A percentile compares a stretch with the other conserved stretches of the same genome.
phyloP scores from a whole-genome alignment of 1,140 invertebrate species.

The Latrodectus geometricus region DNA sequence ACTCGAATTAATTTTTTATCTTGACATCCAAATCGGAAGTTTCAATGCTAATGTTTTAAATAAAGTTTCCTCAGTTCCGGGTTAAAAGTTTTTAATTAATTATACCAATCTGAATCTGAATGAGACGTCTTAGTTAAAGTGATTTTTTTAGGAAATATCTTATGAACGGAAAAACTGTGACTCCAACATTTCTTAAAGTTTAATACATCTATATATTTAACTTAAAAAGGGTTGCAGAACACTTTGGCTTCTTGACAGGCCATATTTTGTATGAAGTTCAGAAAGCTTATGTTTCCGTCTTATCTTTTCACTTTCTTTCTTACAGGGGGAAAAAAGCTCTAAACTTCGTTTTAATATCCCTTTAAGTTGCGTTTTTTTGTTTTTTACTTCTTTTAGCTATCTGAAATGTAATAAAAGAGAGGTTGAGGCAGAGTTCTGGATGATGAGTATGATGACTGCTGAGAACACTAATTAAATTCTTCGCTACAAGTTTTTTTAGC shows the following conservation, averaged over 20 bases:
- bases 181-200: slow-evolving; percentile 11
- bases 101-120: slow-evolving; percentile 47
- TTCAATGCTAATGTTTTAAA: slow-evolving; percentile 6
- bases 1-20: background rate
- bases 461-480: slow-evolving; percentile 46
- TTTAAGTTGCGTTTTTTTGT: background rate
- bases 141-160: slow-evolving; percentile 34
- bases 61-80: background rate
- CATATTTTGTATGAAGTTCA: slow-evolving; percentile 51
- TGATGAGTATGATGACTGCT: background rate
- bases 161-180: background rate
- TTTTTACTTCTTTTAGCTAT: slow-evolving; percentile 38
- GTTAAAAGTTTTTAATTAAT: slow-evolving; percentile 53
- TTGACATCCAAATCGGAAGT: slow-evolving; percentile 8
- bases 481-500: background rate
- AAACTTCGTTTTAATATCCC: slow-evolving; percentile 56
- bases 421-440: background rate
- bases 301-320: background rate
- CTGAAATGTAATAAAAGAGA: slow-evolving; percentile 54
- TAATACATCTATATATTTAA: slow-evolving; percentile 7
- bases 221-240: slow-evolving; percentile 43
- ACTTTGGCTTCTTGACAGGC: slow-evolving; percentile 52
- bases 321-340: slow-evolving; percentile 3
- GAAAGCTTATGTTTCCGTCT: slow-evolving; percentile 51
- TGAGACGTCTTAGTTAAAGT: slow-evolving; percentile 30